Evolutionary conservation across 1,140 invertebrate genomes (phyloP).

Genomic region (Brachionus rotundiformis): DNA sequence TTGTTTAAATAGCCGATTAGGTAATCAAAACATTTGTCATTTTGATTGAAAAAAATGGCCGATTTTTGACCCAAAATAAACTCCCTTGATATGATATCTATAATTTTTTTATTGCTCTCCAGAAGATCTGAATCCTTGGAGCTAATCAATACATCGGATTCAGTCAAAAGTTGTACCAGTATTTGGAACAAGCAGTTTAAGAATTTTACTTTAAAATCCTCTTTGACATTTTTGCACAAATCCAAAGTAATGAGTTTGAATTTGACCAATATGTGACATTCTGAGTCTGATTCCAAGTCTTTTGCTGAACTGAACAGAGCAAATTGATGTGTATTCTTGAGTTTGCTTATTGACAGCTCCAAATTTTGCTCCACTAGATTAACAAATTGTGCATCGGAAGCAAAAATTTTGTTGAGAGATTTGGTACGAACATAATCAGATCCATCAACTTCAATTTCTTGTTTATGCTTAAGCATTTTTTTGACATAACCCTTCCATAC

Average conservation of each 20-base stretch:
- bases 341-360: not conserved
- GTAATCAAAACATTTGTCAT: slow-evolving; percentile 33
- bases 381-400: not conserved
- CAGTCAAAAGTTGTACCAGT: not conserved
- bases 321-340: not conserved
- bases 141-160: not conserved
- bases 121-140: not conserved
- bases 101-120: slow-evolving; percentile 2
- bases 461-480: slow-evolving; percentile 9
- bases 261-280: not conserved
- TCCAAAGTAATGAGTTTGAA: not conserved
- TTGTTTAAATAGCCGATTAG: slow-evolving; percentile 30
- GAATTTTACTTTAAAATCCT: slow-evolving; percentile 4
- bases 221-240: slow-evolving; percentile 17
- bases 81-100: not conserved
- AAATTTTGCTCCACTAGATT: not conserved
- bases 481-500: not conserved
- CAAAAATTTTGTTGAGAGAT: slow-evolving; percentile 31
- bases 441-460: slow-evolving; percentile 35
- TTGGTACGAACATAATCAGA: slow-evolving; percentile 31
- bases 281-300: not conserved
- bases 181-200: not conserved
- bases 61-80: not conserved
- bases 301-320: not conserved
- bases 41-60: slow-evolving; percentile 25